Evolutionary conservation across 2,888 invertebrate species (phyloP), one percentile per base, ranked within the genome.

Genomic region (Amblyjoppa fuscipennis): DNA sequence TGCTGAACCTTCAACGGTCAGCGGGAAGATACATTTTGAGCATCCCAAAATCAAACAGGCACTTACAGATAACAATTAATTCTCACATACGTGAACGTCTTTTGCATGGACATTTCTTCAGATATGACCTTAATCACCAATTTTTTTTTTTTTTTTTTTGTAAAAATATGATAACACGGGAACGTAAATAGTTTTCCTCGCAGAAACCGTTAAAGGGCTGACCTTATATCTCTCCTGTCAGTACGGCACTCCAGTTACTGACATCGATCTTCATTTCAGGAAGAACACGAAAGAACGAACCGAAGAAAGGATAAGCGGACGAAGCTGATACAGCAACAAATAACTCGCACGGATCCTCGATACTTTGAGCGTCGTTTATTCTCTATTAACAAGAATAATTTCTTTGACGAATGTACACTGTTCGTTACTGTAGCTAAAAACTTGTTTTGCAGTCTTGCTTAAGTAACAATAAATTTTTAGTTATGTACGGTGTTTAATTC

Each of bases 381-480:
- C n/a, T 16, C 31, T 31, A 34, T 64, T 64, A 64, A 64, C 34
- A 64, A 34, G 45, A 34, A 64, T 64, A 31, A 34, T 64, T 13
- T 34, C 28, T 64, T 31, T 2, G 16, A 34, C 31, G 31, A 28
- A 31, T 64, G 34, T 34, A 64, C 16, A 61, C 61, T 3, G 64
- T 31, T 64, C 31, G 64, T 28, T 66, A 49, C 34, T 49, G 31
- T 76, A 66, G 51, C n/a, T 51, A 66, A 13, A 66, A 9, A 38
- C 41, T 56, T 53, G 20, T 11, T n/a, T 71, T 56, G 11, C 41
- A 31, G 31, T 28, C n/a, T 66, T 56, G 77, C 68, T 77, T 68
- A 68, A 77, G 56, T 77, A 53, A 56, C n/a, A 56, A 77, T 68
- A 56, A 68, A 68, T 53, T 38, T 53, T 53, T 20, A 68, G 38